Percentiles rank a stretch among this genome's conserved stretches.
These are phyloP conservation scores for Bambusicola thoracicus DNA, from an alignment of 2,113 vertebrate species.

Conservation along the genomic window DNA sequence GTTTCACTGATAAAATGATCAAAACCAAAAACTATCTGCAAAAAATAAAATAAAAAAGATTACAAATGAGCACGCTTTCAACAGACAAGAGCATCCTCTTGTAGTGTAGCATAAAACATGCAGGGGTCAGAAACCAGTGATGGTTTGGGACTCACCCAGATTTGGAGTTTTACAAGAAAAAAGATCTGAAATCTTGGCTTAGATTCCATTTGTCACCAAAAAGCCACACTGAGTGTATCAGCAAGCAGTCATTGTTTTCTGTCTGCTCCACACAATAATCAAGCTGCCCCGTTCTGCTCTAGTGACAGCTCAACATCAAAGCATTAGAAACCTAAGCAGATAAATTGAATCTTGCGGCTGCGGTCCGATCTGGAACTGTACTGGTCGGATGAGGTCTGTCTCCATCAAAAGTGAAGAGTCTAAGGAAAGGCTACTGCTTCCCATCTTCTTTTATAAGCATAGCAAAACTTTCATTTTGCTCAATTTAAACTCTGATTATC, in stretches of 20 bases:
- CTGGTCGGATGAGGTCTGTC: not conserved
- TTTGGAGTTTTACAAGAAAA: not conserved
- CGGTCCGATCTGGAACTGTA: fast-evolving
- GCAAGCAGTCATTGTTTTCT: not conserved
- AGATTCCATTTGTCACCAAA: not conserved
- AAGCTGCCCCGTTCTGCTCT: not conserved
- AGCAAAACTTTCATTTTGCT: not conserved
- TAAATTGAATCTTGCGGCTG: not conserved
- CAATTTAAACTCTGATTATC: not conserved
- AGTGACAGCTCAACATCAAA: not conserved
- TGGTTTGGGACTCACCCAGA: not conserved
- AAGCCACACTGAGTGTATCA: not conserved
- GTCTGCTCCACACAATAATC: not conserved
- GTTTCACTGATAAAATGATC: not conserved
- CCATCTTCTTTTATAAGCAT: not conserved
- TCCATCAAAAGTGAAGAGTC: not conserved
- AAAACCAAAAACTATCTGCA: not conserved
- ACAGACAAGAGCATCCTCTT: not conserved
- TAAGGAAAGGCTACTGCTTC: not conserved
- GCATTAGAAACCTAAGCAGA: not conserved
- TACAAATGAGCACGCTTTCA: not conserved
- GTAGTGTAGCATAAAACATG: not conserved
- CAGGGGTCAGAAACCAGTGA: not conserved
- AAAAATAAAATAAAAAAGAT: not conserved
- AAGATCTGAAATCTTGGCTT: not conserved